Percentiles rank a stretch among this genome's conserved stretches.
Evolutionary conservation across 2,888 invertebrate genomes (phyloP).

Genomic region (Antitype chi): DNA sequence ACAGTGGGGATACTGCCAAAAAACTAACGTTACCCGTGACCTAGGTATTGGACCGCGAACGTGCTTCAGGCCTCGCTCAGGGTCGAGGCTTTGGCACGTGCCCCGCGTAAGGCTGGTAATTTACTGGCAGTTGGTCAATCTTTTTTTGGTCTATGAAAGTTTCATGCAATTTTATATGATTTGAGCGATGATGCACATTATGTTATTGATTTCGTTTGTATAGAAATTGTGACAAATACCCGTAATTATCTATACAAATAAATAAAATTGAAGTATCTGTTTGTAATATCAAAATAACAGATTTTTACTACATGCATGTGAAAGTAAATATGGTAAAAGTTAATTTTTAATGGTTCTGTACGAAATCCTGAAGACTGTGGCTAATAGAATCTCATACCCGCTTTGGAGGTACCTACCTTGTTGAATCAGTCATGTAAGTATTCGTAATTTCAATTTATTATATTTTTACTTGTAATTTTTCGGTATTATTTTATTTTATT

Average conservation of each 20-base stretch:
- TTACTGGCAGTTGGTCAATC: conserved; percentile 17
- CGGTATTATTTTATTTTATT: too few species aligned
- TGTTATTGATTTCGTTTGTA: neutral
- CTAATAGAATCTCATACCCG: too few species aligned
- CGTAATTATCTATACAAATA: neutral
- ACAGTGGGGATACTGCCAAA: conserved; percentile 50
- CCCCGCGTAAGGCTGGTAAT: neutral
- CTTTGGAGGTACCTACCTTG: too few species aligned
- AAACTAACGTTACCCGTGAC: conserved; percentile 40
- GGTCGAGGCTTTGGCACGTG: conserved; percentile 50
- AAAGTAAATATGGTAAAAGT: too few species aligned
- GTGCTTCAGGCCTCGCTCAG: conserved; percentile 15
- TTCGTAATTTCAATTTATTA: too few species aligned
- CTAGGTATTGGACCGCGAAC: conserved; percentile 46
- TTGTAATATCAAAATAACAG: too few species aligned
- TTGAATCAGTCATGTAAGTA: too few species aligned
- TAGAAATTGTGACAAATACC: neutral
- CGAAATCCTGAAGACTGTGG: too few species aligned
- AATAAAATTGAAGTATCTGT: too few species aligned
- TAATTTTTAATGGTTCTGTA: too few species aligned
- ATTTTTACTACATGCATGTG: too few species aligned
- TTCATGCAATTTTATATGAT: neutral
- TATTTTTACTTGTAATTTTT: too few species aligned
- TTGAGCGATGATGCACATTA: neutral
- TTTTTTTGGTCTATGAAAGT: neutral